Evolutionary conservation across 2,888 invertebrate genomes (phyloP).

Genomic region (Anorthoa munda): DNA sequence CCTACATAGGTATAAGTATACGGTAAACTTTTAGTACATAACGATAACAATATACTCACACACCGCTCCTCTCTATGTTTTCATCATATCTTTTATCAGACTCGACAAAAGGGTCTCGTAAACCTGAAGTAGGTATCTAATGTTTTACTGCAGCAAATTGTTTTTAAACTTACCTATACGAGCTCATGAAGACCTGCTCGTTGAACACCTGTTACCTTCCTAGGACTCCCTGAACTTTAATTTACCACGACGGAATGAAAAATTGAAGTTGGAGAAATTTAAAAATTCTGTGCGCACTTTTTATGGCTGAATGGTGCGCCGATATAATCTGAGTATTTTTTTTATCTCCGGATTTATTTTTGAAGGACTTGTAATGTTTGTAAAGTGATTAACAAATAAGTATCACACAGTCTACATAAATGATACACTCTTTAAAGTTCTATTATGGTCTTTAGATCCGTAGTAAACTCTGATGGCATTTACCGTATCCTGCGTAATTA

Average conservation of each 20-base stretch:
- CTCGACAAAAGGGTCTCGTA: conserved; percentile 25
- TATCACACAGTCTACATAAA: background rate
- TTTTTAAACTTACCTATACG: conserved; percentile 19
- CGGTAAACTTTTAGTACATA: background rate
- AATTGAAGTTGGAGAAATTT: conserved; percentile 36
- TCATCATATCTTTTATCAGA: conserved; percentile 23
- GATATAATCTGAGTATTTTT: conserved; percentile 9
- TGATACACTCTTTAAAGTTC: background rate
- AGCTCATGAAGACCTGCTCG: conserved; percentile 15
- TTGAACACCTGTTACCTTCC: conserved; percentile 56
- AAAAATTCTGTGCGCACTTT: conserved; percentile 30
- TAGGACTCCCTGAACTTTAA: conserved; percentile 32
- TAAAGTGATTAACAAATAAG: background rate
- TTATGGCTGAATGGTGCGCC: conserved; percentile 15
- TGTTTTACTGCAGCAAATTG: conserved; percentile 38
- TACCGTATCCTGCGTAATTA: too few relatives aligned
- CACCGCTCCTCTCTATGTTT: background rate
- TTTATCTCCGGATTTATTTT: background rate
- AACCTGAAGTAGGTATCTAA: conserved; percentile 13
- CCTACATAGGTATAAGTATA: background rate
- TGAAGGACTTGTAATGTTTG: background rate
- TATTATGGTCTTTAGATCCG: background rate
- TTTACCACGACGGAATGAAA: conserved; percentile 38
- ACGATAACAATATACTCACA: background rate
- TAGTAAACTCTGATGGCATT: background rate